Evolutionary conservation across 2,888 invertebrate genomes (phyloP).

Genomic region (Mesorhabditis spiculigera): DNA sequence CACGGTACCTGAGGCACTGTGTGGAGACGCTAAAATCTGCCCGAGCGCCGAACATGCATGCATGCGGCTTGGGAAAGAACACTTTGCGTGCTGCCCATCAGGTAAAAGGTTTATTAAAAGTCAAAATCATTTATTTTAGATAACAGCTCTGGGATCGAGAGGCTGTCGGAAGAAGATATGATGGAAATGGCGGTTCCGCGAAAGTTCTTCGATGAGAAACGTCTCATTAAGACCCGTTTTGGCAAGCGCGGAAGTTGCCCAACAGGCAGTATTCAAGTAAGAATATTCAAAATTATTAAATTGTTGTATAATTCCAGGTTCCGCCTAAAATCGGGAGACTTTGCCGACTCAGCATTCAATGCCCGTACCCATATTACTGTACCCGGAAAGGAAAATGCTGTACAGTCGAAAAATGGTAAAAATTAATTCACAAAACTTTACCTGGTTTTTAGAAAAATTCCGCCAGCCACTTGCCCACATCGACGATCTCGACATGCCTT

Average conservation of each 20-base stretch:
- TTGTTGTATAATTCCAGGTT: conserved; percentile 17
- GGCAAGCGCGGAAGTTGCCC: conserved; percentile 23
- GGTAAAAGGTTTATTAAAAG: not conserved
- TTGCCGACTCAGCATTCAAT: conserved; percentile 42
- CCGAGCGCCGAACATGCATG: conserved; percentile 38
- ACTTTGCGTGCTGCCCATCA: conserved; percentile 22
- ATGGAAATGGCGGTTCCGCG: not conserved
- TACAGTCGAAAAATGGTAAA: not conserved
- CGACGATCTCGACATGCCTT: not conserved
- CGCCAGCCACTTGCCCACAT: too few species aligned
- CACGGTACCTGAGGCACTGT: conserved; percentile 34
- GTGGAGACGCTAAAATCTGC: conserved; percentile 24
- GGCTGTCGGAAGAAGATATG: not conserved
- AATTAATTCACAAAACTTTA: too few species aligned
- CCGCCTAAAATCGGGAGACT: conserved; percentile 29
- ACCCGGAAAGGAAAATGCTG: conserved; percentile 38
- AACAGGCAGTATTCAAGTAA: not conserved
- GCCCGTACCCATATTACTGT: conserved; percentile 45
- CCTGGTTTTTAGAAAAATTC: too few species aligned
- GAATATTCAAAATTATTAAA: not conserved
- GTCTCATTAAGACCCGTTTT: not conserved
- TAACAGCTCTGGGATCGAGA: not conserved
- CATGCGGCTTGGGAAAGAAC: conserved; percentile 15
- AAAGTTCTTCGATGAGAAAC: not conserved
- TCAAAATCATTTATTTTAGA: not conserved